Conservation (phyloP, 2,113 vertebrate species). For the Eublepharis macularius region DNA sequence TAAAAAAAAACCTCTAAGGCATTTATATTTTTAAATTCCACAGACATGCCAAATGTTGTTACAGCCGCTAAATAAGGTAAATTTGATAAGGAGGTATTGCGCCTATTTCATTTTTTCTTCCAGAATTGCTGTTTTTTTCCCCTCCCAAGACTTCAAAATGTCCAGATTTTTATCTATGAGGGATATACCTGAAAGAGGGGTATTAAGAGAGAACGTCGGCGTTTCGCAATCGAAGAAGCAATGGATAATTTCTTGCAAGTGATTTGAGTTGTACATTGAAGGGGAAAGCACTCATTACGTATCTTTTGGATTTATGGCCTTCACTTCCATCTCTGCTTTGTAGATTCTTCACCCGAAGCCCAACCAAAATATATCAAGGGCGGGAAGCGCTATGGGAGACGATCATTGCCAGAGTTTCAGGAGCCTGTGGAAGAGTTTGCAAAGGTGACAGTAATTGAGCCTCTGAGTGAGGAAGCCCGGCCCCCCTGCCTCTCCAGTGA, state of each 20-base stretch:
- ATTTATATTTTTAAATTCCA: too few relatives aligned
- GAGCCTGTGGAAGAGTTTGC: slow-evolving; percentile 74
- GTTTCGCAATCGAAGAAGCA: too few relatives aligned
- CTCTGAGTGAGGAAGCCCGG: slow-evolving; percentile 52
- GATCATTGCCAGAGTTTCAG: slow-evolving; percentile 85
- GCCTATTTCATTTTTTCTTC: too few relatives aligned
- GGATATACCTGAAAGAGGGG: too few relatives aligned
- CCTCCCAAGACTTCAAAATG: too few relatives aligned
- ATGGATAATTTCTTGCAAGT: not conserved
- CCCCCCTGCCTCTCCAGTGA: slow-evolving; percentile 68
- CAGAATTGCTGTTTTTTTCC: too few relatives aligned
- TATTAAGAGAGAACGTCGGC: too few relatives aligned
- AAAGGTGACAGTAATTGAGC: slow-evolving; percentile 69
- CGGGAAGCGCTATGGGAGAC: slow-evolving; percentile 90
- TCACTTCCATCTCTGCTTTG: not conserved
- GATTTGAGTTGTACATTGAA: not conserved
- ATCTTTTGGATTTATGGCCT: not conserved
- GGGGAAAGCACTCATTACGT: not conserved
- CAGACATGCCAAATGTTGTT: too few relatives aligned
- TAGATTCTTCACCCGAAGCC: slow-evolving; percentile 82
- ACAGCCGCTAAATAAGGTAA: too few relatives aligned
- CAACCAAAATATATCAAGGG: slow-evolving; percentile 94
- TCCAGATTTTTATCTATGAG: too few relatives aligned
- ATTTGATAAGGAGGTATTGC: too few relatives aligned
- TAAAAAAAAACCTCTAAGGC: too few relatives aligned